Conservation (phyloP, 2,113 vertebrate genomes). For the Spea multiplicata region DNA sequence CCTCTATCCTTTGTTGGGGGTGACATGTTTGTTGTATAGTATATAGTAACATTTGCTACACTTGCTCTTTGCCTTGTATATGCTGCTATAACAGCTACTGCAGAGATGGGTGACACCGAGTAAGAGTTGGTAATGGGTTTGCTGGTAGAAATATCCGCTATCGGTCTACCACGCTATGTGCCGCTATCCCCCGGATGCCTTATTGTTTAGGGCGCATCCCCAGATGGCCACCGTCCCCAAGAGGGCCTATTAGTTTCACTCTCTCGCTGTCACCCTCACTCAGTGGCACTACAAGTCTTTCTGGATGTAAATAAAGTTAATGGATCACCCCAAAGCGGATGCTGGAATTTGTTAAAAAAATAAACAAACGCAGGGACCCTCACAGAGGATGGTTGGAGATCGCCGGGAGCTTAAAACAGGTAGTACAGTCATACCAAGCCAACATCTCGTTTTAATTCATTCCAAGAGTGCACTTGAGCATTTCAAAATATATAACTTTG, state of each 20-base stretch:
- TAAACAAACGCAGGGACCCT: no score
- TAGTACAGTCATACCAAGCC: neutral
- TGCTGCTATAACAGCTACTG: constrained; percentile 20
- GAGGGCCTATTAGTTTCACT: neutral
- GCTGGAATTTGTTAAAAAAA: neutral
- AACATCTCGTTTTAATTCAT: constrained; percentile 5
- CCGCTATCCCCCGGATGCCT: neutral
- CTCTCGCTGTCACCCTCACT: neutral
- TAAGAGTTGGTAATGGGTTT: neutral
- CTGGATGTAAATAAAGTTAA: constrained; percentile 39
- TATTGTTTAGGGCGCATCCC: constrained; percentile 10
- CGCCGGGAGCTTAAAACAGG: neutral
- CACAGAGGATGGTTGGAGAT: neutral
- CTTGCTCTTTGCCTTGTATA: constrained; percentile 11
- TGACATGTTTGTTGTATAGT: neutral
- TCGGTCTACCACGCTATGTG: neutral
- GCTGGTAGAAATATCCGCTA: neutral
- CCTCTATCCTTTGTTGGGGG: neutral
- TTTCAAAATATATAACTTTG: neutral
- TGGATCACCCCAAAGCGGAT: constrained; percentile 17
- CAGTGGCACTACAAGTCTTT: constrained; percentile 9
- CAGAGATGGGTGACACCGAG: constrained; percentile 3
- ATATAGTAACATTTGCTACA: neutral
- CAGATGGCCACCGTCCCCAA: neutral
- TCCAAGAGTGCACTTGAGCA: constrained; percentile 13